Percentiles rank a stretch among this genome's conserved stretches.
phyloP scores from a whole-genome alignment of 2,113 vertebrate genomes.

The Nothocercus julius region DNA sequence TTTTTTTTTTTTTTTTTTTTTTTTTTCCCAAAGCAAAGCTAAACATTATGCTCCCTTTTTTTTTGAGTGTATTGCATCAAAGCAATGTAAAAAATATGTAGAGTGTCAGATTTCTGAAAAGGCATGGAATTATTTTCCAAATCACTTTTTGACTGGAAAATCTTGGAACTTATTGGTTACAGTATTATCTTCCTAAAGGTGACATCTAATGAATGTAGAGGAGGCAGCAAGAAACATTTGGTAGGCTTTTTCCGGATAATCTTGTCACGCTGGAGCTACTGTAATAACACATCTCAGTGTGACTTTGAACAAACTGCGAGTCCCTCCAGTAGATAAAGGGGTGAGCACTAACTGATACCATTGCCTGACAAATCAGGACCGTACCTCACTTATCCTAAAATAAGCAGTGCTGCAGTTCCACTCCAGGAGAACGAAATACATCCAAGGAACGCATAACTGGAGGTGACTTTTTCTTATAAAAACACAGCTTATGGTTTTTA shows the following conservation, averaged over 20 bases:
- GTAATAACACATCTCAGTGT: not conserved
- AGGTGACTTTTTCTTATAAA: not conserved
- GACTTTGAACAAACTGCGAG: not conserved
- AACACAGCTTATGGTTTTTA: not conserved
- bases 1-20: too few relatives aligned
- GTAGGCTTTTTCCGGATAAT: not conserved
- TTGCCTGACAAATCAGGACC: not conserved
- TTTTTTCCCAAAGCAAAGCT: not conserved
- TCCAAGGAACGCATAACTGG: not conserved
- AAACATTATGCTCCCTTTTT: not conserved
- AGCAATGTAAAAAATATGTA: not conserved
- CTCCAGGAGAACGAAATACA: not conserved
- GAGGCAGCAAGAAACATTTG: not conserved
- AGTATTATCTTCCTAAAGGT: not conserved
- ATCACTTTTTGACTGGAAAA: not conserved
- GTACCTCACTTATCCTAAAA: not conserved
- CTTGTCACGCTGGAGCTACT: not conserved
- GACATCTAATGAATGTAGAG: not conserved
- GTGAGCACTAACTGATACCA: not conserved
- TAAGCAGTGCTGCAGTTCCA: not conserved
- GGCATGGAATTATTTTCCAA: not conserved
- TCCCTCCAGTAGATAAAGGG: not conserved
- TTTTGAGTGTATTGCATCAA: not conserved
- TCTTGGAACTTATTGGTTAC: not conserved
- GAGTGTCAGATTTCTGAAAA: not conserved